These are phyloP conservation scores for Keiferia lycopersicella DNA, from an alignment of 2,888 invertebrate species.

Conservation along the genomic window DNA sequence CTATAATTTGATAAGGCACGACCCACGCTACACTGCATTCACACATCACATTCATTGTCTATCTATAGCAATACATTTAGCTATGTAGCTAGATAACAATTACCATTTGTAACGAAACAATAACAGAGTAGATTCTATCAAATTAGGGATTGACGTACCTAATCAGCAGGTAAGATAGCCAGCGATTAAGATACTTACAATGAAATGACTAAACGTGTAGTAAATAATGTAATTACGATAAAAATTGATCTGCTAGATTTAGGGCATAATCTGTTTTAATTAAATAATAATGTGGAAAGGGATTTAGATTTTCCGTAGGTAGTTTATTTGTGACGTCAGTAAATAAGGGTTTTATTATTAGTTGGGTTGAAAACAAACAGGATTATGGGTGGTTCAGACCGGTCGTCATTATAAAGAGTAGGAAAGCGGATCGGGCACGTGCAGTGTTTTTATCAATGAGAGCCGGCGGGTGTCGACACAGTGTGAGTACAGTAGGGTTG, in stretches of 20 bases:
- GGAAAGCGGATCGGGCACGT: conserved; percentile 74
- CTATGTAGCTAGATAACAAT: conserved; percentile 6
- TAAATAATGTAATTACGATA: conserved; percentile 34
- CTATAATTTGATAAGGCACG: conserved; percentile 63
- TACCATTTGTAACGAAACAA: conserved; percentile 20
- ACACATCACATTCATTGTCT: conserved; percentile 23
- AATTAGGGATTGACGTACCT: conserved; percentile 24
- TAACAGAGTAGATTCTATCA: conserved; percentile 24
- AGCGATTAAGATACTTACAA: conserved; percentile 27
- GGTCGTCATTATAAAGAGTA: conserved; percentile 65
- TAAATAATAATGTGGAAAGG: conserved; percentile 25
- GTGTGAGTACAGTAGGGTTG: not conserved
- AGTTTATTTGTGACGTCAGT: conserved; percentile 12
- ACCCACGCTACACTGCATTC: conserved; percentile 35
- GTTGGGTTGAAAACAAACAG: conserved; percentile 49
- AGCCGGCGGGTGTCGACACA: conserved; percentile 39
- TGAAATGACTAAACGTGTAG: conserved; percentile 33
- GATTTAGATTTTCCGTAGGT: conserved; percentile 21
- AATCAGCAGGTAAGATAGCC: conserved; percentile 30
- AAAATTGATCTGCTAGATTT: conserved; percentile 29
- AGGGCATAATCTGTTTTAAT: conserved; percentile 23
- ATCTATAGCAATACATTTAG: no score
- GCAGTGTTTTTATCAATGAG: conserved; percentile 73
- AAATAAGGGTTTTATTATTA: conserved; percentile 24
- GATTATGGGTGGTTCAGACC: conserved; percentile 48